A percentile compares a stretch with the other conserved stretches of the same genome.
These are phyloP conservation scores for Astreopora myriophthalma DNA, from an alignment of 64 coral and sea anemone genomes.

Conservation along the genomic window DNA sequence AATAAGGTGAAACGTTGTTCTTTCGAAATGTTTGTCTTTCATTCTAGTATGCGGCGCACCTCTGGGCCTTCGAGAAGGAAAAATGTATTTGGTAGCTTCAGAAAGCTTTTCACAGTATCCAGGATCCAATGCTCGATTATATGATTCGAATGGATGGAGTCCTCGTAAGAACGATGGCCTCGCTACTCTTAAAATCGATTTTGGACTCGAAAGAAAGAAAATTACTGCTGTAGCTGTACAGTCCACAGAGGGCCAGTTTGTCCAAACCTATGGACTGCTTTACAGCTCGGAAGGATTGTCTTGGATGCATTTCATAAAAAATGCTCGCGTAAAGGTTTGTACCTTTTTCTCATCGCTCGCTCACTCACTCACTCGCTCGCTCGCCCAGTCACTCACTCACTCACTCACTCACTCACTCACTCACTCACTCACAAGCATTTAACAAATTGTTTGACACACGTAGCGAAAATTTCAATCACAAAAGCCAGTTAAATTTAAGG, in stretches of 20 bases:
- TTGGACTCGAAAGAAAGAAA: neutral
- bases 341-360: neutral
- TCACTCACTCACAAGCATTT: too few species aligned
- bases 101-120: too few species aligned
- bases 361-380: too few species aligned
- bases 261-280: neutral
- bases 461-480: too few species aligned
- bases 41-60: too few species aligned
- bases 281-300: conserved; percentile 51
- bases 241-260: neutral
- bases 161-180: neutral
- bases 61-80: neutral
- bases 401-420: too few species aligned
- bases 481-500: too few species aligned
- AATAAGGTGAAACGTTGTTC: too few species aligned
- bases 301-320: conserved; percentile 27
- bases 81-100: neutral
- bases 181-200: conserved; percentile 43
- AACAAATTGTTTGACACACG: too few species aligned
- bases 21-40: too few species aligned
- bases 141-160: neutral
- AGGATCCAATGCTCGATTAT: neutral
- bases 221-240: conserved; percentile 47
- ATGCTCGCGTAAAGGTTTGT: conserved; percentile 11
- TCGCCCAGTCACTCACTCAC: too few species aligned